Base-by-base conservation (phyloP, 1,140 invertebrate genomes). In the Gonioctena quinquepunctata region DNA sequence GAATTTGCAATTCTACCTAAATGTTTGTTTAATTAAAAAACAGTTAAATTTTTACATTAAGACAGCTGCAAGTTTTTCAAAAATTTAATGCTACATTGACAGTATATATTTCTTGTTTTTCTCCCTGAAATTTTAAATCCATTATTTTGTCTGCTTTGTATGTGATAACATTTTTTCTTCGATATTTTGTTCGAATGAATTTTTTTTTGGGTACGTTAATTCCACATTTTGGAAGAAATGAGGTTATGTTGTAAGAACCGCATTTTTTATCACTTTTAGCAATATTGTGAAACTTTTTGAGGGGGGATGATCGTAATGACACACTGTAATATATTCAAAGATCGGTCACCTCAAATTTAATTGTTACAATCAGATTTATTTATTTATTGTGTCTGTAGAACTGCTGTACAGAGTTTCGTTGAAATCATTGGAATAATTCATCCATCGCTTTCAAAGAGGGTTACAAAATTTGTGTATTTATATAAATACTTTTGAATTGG, bases 231-330 rank as follows among this genome's bases (percentile, higher is more conserved):
- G n/a, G n/a, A n/a, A 26, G 25, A 13, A 3, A 22, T 18, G 22
- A 33, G 28, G 60, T 62, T 62, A 42, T 62, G 60, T 62, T 62
- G 18, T 62, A 22, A 62, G 26, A 18, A 62, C 66, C 70, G 68
- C 64, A 73, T 64, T 25, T 69, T 48, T 71, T 27, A 74, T 72
- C 74, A 72, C 72, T 64, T 64, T 65, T 71, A 73, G 71, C 74
- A 73, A 73, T 70, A 52, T 66, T 49, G 19, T 48, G 61, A 63
- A 63, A 63, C 33, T 18, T 63, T 22, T 56, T 59, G 13, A 19
- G n/a, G 19, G 63, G 50, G 52, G 63, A 52, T 66, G 63, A 42
- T n/a, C 13, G 16, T 7, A 48, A 66, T 27, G 49, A 28, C 33
- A 63, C 61, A 66, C 25, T 66, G 63, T 66, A 66, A 66, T 28